Conservation (phyloP, 2,797 vertebrate species). For the Heterohyrax brucei region DNA sequence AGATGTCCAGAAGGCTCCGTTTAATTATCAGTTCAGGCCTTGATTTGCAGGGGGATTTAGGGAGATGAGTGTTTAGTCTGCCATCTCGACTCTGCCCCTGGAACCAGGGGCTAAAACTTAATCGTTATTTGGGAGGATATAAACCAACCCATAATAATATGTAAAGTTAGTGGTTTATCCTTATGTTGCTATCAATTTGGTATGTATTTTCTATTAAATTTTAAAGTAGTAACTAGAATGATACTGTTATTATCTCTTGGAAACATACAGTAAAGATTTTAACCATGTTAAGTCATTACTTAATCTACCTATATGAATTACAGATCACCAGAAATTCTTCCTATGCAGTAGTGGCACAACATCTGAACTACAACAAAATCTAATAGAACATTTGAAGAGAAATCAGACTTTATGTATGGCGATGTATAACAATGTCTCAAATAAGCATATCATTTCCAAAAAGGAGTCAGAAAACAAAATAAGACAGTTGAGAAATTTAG, state of each 20-base stretch:
- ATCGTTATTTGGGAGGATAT: background rate
- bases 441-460: background rate
- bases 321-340: background rate
- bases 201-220: background rate
- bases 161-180: background rate
- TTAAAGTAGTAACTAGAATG: background rate
- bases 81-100: no score
- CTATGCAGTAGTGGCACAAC: background rate
- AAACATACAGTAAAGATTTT: background rate
- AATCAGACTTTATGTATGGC: background rate
- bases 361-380: background rate
- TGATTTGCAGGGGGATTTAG: no score
- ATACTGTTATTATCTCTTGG: background rate
- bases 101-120: background rate
- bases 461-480: background rate
- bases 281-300: background rate
- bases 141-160: background rate
- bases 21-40: no score
- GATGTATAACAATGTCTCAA: background rate
- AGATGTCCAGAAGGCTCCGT: no score
- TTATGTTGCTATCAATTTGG: background rate
- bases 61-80: no score
- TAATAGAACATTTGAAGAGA: background rate
- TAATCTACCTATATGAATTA: slow-evolving; percentile 27
- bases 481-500: background rate